Base-by-base conservation (phyloP, 2,113 vertebrate species). In the Propithecus coquereli region DNA sequence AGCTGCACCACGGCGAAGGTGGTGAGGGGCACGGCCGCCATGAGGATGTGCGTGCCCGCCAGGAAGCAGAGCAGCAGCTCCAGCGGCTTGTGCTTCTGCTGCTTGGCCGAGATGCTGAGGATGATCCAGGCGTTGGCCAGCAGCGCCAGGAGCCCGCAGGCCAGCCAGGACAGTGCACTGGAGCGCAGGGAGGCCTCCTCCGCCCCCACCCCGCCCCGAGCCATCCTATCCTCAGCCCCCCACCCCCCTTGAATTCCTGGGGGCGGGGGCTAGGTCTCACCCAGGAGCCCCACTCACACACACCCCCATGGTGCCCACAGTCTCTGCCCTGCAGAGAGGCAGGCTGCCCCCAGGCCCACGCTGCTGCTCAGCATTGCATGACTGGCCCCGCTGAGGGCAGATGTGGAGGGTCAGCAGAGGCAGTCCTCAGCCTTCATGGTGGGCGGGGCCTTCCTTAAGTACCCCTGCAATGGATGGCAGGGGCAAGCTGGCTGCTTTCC, bases 121-220 rank as follows among this genome's bases (percentile, higher is more conserved):
- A 99, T 99, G 93, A 98, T 99, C 99, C 99, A 99, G 66, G 98
- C 98, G 34, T 99, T 99, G 97, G 99, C 99, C 96, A 99, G 97
- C 65, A 99, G 97, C 2, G 99, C 98, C 96, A 99, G 96, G 96
- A 99, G 98, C 90, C 99, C 99, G 34, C 99, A 99, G 83, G 98
- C 99, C 97, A 99, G 98, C 99, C 99, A 99, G 97, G 99, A 99
- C 90, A 99, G 57, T 0, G 99, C 98, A 43, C 98, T 99, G 66
- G 99, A 99, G 94, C 98, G 98, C 96, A 99, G 97, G 59, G 99
- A 98, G 94, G 98, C 98, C 96, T 99, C 99, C 95, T 98, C 99
- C 95, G 97, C 98, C 97, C 98, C 96, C 54, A 73, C 90, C 94
- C 97, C 97, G 0, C 98, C 98, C 98, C 97, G 97, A 94, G 98